These are phyloP conservation scores for Montifringilla adamsi DNA, from an alignment of 2,113 vertebrate species.

Conservation along the genomic window DNA sequence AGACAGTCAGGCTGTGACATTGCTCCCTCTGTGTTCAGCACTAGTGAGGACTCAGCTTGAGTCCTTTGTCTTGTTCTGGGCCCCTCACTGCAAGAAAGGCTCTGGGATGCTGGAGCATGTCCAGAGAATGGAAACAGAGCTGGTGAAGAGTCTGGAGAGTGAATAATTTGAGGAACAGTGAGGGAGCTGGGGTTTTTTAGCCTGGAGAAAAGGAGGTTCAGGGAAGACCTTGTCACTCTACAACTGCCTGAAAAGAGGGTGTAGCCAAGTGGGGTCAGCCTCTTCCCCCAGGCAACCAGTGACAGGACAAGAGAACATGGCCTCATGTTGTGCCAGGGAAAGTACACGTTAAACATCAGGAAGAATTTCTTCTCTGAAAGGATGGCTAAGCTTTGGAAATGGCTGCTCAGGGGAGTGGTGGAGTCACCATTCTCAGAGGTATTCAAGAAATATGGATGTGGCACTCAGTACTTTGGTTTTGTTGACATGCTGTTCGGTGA, in stretches of 20 bases:
- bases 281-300: background rate
- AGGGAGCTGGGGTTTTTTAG: background rate
- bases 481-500: rapidly evolving
- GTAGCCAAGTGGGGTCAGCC: background rate
- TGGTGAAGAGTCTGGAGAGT: background rate
- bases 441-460: background rate
- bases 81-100: background rate
- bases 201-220: background rate
- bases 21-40: background rate
- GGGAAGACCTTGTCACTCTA: background rate
- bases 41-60: background rate
- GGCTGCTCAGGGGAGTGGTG: background rate
- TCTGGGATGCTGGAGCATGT: background rate
- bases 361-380: background rate
- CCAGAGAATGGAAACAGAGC: background rate
- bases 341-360: background rate
- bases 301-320: background rate
- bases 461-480: background rate
- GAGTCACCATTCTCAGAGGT: background rate
- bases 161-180: background rate
- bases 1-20: background rate
- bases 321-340: background rate
- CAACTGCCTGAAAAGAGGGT: background rate
- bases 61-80: background rate
- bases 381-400: background rate